A percentile compares a stretch with the other conserved stretches of the same genome.
Conservation (phyloP, 2,888 invertebrate species). For the Crepidodera aurea region DNA sequence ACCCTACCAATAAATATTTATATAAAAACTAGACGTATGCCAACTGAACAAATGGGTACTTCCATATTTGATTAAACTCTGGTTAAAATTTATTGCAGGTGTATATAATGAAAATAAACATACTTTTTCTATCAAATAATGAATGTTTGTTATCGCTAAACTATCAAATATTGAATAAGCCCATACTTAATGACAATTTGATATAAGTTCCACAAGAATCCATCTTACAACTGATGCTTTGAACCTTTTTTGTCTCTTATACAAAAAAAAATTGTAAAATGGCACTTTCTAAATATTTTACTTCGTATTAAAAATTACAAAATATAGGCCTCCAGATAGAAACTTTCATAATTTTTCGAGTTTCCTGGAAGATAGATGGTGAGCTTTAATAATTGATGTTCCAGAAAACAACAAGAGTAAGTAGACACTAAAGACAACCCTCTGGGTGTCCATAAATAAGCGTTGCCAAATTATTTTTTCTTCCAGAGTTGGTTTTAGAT, state of each 20-base stretch:
- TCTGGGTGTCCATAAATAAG: conserved; percentile 22
- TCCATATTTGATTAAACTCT: neutral
- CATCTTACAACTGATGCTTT: too few relatives aligned
- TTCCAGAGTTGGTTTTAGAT: neutral
- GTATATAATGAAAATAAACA: neutral
- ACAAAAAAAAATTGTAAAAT: too few relatives aligned
- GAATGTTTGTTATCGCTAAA: too few relatives aligned
- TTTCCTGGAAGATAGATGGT: conserved; percentile 10
- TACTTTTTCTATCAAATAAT: too few relatives aligned
- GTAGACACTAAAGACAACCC: conserved; percentile 16
- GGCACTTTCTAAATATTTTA: too few relatives aligned
- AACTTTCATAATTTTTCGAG: conserved; percentile 6
- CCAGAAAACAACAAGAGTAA: conserved; percentile 9
- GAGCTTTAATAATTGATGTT: conserved; percentile 23
- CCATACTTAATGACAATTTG: too few relatives aligned
- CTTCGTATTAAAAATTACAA: neutral
- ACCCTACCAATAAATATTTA: neutral
- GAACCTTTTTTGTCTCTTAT: too few relatives aligned
- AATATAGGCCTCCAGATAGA: neutral
- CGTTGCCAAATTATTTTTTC: conserved; percentile 16
- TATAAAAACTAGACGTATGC: neutral
- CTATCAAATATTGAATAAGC: too few relatives aligned
- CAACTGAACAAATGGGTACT: neutral
- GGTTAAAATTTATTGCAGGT: neutral
- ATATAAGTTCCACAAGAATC: too few relatives aligned